Percentiles rank a stretch among this genome's conserved stretches.
These are phyloP conservation scores for Neelides sp. DNA, from an alignment of 1,140 invertebrate genomes.

Conservation along the genomic window DNA sequence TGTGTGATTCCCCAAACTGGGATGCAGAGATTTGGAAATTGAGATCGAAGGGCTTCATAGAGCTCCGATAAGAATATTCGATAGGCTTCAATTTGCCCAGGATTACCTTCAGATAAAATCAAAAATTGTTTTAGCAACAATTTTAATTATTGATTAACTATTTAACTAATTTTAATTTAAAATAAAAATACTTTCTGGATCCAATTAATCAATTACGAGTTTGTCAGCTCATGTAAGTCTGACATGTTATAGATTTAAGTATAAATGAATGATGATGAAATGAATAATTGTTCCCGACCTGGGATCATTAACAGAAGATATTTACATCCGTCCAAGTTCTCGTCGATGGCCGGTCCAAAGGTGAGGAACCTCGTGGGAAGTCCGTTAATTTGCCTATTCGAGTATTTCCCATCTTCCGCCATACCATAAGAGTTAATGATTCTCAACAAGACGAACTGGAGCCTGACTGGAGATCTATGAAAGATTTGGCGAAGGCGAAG, in stretches of 20 bases:
- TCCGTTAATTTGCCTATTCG: slow-evolving; percentile 45
- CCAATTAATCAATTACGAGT: not conserved
- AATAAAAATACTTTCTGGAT: no score
- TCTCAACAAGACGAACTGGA: no score
- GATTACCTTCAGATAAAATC: slow-evolving; percentile 51
- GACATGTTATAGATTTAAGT: not conserved
- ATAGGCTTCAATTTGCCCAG: slow-evolving; percentile 58
- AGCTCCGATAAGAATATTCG: slow-evolving; percentile 51
- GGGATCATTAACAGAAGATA: not conserved
- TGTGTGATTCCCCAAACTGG: slow-evolving; percentile 64
- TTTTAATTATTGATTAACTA: no score
- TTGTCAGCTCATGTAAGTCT: not conserved
- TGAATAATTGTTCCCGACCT: not conserved
- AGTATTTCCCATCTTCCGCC: slow-evolving; percentile 39
- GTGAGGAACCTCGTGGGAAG: slow-evolving; percentile 53
- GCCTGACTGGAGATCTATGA: no score
- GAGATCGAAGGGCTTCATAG: slow-evolving; percentile 38
- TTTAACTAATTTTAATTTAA: no score
- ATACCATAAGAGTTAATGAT: no score
- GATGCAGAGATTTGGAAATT: slow-evolving; percentile 36
- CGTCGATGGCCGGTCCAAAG: slow-evolving; percentile 53
- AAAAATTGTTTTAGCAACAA: slow-evolving; percentile 2
- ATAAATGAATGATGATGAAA: slow-evolving; percentile 43
- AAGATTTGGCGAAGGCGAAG: no score
- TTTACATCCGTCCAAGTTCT: no score